A percentile compares a stretch with the other conserved stretches of the same genome.
Evolutionary conservation across 2,888 invertebrate genomes (phyloP).

Genomic region (Julus scandinavius): DNA sequence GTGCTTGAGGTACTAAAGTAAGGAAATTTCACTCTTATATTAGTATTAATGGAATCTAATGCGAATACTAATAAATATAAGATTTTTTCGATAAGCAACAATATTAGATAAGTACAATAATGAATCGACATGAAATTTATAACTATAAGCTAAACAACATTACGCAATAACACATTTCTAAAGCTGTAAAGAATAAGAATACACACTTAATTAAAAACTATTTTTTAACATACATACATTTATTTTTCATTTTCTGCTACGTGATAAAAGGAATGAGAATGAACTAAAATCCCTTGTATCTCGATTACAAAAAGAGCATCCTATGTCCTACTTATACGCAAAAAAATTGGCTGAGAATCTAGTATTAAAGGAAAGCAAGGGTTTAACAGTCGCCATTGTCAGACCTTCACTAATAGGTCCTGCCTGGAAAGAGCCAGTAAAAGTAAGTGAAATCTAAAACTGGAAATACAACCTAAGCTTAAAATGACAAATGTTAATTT

Average conservation of each 20-base stretch:
- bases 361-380: background rate
- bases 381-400: background rate
- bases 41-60: background rate
- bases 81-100: no score
- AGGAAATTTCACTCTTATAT: background rate
- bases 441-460: background rate
- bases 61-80: background rate
- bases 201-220: background rate
- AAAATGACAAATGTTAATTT: background rate
- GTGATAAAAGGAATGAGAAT: background rate
- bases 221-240: background rate
- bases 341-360: background rate
- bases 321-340: background rate
- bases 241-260: background rate
- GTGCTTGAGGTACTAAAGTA: background rate
- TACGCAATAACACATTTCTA: background rate
- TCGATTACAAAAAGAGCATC: background rate
- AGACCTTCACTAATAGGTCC: background rate
- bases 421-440: background rate
- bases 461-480: background rate
- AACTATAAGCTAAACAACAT: no score
- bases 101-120: background rate
- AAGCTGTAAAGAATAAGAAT: background rate
- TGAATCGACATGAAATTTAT: no score
- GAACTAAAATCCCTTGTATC: background rate